These are phyloP conservation scores for Agrilus biguttatus DNA, from an alignment of 2,888 invertebrate species.

Conservation along the genomic window DNA sequence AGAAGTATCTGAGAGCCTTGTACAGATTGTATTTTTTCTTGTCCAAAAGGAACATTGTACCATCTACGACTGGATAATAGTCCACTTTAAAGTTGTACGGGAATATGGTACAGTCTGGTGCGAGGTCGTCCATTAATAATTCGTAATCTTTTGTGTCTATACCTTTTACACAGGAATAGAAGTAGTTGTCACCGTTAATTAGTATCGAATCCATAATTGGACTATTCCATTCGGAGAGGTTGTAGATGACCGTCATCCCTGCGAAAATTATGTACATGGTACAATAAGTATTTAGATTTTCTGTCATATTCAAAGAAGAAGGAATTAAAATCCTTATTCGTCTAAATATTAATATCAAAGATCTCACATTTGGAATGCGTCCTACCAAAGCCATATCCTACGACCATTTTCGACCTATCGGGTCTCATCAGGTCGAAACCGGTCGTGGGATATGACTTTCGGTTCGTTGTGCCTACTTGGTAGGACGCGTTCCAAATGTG, in stretches of 20 bases:
- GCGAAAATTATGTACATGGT: too few species aligned
- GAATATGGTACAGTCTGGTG: conserved; percentile 38
- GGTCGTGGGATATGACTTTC: too few species aligned
- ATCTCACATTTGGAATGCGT: too few species aligned
- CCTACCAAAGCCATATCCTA: too few species aligned
- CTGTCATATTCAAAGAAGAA: too few species aligned
- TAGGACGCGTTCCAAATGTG: too few species aligned
- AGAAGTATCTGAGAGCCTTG: conserved; percentile 45
- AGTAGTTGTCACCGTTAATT: conserved; percentile 42
- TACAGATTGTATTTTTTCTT: conserved; percentile 46
- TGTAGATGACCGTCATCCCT: conserved; percentile 40
- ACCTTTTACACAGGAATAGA: conserved; percentile 33
- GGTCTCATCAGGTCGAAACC: too few species aligned
- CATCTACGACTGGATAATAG: conserved; percentile 42
- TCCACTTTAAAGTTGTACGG: conserved; percentile 42
- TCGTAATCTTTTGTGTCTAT: conserved; percentile 40
- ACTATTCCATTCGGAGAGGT: conserved; percentile 46
- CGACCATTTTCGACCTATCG: too few species aligned
- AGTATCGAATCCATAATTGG: conserved; percentile 48
- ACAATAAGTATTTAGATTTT: too few species aligned
- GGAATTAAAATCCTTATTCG: too few species aligned
- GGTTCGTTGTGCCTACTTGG: too few species aligned
- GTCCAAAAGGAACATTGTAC: conserved; percentile 43
- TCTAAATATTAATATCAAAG: too few species aligned
- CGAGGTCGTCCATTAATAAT: conserved; percentile 40